Evolutionary conservation across 2,888 invertebrate genomes (phyloP).

Genomic region (Drosophila mimetica): DNA sequence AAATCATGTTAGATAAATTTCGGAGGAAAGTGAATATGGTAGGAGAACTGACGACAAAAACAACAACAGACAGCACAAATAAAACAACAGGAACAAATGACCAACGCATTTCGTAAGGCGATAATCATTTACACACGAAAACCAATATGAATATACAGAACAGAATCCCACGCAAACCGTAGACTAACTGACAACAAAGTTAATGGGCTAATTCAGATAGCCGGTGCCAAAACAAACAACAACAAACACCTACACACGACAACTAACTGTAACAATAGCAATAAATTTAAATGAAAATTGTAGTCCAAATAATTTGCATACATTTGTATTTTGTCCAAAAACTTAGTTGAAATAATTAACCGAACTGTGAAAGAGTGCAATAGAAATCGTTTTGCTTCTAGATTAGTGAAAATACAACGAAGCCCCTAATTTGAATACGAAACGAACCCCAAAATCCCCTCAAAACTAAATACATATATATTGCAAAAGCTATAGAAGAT

Average conservation of each 20-base stretch:
- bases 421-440: constrained; percentile 19
- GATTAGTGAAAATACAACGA: constrained; percentile 51
- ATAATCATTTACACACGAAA: constrained; percentile 69
- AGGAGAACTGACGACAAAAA: background rate
- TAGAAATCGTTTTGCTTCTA: constrained; percentile 66
- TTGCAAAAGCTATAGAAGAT: constrained; percentile 22
- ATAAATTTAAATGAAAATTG: constrained; percentile 43
- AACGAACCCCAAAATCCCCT: constrained; percentile 22
- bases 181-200: constrained; percentile 26
- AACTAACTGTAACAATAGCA: constrained; percentile 45
- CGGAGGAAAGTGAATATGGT: constrained; percentile 5
- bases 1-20: background rate
- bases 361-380: constrained; percentile 57
- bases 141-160: constrained; percentile 5
- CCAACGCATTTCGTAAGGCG: constrained; percentile 71
- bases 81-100: constrained; percentile 52
- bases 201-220: constrained; percentile 39
- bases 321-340: constrained; percentile 26
- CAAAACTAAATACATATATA: constrained; percentile 4
- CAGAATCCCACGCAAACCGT: constrained; percentile 32
- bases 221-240: constrained; percentile 61
- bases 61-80: constrained; percentile 35
- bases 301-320: constrained; percentile 26
- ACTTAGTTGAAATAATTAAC: constrained; percentile 53
- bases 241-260: constrained; percentile 16